Evolutionary conservation across 2,888 invertebrate species (phyloP).

Genomic region (Ophioninae sp.): DNA sequence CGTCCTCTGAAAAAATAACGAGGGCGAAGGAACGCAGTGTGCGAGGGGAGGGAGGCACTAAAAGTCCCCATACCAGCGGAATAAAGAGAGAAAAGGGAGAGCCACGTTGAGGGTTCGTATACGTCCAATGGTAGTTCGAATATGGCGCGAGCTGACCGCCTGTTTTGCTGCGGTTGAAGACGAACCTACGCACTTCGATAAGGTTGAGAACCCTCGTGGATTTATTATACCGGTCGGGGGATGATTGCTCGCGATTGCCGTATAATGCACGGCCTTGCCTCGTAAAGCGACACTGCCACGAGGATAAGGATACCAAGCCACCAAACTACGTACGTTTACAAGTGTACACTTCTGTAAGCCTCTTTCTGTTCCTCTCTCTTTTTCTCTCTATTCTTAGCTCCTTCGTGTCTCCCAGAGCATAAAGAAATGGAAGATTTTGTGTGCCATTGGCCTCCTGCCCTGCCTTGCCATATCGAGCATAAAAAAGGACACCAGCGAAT

Average conservation of each 20-base stretch:
- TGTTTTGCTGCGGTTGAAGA: slow-evolving; percentile 32
- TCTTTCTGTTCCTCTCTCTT: background rate
- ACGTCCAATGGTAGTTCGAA: slow-evolving; percentile 27
- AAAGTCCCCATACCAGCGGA: background rate
- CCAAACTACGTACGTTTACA: slow-evolving; percentile 22
- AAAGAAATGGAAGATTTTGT: slow-evolving; percentile 38
- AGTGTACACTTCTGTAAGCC: slow-evolving; percentile 11
- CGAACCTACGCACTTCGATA: slow-evolving; percentile 69
- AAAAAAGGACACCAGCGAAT: slow-evolving; percentile 17
- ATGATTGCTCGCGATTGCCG: slow-evolving; percentile 80
- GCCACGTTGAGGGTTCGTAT: background rate
- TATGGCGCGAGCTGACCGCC: slow-evolving; percentile 29
- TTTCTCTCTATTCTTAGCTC: slow-evolving; percentile 10
- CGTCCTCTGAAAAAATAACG: slow-evolving; percentile 49
- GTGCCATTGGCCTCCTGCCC: slow-evolving; percentile 48
- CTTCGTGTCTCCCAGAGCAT: slow-evolving; percentile 8
- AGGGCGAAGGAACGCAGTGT: slow-evolving; percentile 15
- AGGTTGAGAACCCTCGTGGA: slow-evolving; percentile 78
- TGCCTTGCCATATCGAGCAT: slow-evolving; percentile 12
- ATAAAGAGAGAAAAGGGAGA: slow-evolving; percentile 1
- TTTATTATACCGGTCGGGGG: slow-evolving; percentile 78
- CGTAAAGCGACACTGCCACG: slow-evolving; percentile 73
- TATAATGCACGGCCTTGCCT: slow-evolving; percentile 80
- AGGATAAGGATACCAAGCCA: slow-evolving; percentile 56
- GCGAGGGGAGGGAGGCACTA: slow-evolving; percentile 15